phyloP scores from a whole-genome alignment of 2,888 invertebrate species.

The Chironomus tentans region DNA sequence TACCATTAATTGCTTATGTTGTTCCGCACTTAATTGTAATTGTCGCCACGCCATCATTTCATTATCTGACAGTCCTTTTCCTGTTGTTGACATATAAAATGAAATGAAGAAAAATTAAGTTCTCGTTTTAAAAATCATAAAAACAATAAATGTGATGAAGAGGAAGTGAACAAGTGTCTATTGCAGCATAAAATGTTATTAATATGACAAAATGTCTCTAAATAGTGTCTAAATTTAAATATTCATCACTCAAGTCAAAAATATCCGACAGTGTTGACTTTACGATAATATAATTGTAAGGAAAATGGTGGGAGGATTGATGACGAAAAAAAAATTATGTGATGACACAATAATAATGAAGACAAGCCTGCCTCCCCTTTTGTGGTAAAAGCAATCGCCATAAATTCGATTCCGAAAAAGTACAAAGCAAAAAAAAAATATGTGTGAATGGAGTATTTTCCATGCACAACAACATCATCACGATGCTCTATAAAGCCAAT shows the following conservation, averaged over 20 bases:
- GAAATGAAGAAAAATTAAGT: too few relatives aligned
- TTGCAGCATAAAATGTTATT: too few relatives aligned
- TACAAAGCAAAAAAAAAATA: not conserved
- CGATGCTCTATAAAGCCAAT: constrained; percentile 11
- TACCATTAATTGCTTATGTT: constrained; percentile 20
- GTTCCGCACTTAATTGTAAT: constrained; percentile 24
- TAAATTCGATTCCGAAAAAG: constrained; percentile 9
- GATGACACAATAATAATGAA: not conserved
- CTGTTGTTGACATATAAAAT: constrained; percentile 11
- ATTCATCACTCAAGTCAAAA: too few relatives aligned
- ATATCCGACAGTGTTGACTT: too few relatives aligned
- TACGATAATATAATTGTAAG: not conserved
- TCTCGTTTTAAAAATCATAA: too few relatives aligned
- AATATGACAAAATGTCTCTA: too few relatives aligned
- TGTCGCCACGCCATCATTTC: constrained; percentile 26
- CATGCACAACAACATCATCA: not conserved
- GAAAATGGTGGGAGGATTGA: not conserved
- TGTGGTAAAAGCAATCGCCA: constrained; percentile 6
- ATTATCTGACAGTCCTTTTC: constrained; percentile 22
- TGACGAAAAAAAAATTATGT: not conserved
- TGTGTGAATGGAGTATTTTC: not conserved
- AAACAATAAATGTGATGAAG: too few relatives aligned
- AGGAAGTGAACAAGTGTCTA: too few relatives aligned
- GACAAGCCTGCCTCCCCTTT: not conserved
- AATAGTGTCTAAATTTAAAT: too few relatives aligned